Conservation (phyloP, 2,797 vertebrate species). For the Notamacropus eugenii region DNA sequence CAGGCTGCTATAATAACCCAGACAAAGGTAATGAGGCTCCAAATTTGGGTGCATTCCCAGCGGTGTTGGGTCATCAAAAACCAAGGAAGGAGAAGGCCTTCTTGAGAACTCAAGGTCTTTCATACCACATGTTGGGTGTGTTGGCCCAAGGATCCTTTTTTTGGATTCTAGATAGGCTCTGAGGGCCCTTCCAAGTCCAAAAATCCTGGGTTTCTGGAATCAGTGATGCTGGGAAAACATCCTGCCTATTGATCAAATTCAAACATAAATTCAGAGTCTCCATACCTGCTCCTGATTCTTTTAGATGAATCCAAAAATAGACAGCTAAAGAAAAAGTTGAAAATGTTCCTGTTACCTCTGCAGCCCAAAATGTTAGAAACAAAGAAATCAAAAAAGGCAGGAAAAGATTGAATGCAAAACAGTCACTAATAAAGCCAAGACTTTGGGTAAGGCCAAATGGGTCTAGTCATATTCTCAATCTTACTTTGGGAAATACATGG, state of each 20-base stretch:
- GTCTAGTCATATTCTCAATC: background rate
- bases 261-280: background rate
- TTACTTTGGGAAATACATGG: background rate
- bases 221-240: background rate
- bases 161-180: background rate
- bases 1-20: background rate
- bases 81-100: background rate
- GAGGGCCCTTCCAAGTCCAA: background rate
- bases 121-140: background rate
- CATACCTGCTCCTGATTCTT: background rate
- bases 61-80: background rate
- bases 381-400: background rate
- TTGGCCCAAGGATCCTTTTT: background rate
- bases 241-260: background rate
- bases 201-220: background rate
- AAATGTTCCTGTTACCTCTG: background rate
- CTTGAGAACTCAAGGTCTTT: background rate
- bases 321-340: background rate
- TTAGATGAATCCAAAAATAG: constrained; percentile 7
- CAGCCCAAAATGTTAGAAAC: constrained; percentile 24
- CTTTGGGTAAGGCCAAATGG: background rate
- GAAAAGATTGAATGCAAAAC: background rate
- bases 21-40: background rate
- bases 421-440: constrained; percentile 14
- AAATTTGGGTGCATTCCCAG: background rate